Evolutionary conservation across 2,797 vertebrate species (phyloP).

Genomic region (Mallotus villosus): DNA sequence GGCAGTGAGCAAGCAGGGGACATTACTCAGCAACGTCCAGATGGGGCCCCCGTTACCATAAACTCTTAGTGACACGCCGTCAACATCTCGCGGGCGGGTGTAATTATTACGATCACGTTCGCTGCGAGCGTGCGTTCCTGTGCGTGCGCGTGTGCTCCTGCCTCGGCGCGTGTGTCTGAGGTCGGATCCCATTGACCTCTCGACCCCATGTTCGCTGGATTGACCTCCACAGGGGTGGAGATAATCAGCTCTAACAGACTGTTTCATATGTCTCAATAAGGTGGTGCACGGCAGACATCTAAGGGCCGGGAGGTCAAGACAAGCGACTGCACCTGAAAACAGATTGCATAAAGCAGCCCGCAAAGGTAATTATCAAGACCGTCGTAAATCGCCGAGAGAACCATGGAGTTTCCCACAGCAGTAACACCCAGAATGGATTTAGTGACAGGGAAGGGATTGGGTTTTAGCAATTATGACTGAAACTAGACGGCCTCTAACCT

Average conservation of each 20-base stretch:
- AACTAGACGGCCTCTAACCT: conserved; percentile 40
- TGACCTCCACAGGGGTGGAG: conserved; percentile 64
- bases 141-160: not conserved
- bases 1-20: conserved; percentile 38
- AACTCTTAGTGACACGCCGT: conserved; percentile 34
- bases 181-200: not conserved
- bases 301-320: conserved; percentile 61
- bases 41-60: conserved; percentile 43
- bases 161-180: conserved; percentile 4
- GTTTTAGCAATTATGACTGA: conserved; percentile 46
- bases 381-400: conserved; percentile 66
- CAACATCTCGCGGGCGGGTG: conserved; percentile 33
- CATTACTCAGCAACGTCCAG: conserved; percentile 28
- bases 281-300: conserved; percentile 58
- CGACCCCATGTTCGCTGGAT: conserved; percentile 46
- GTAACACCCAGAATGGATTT: conserved; percentile 44
- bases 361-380: conserved; percentile 71
- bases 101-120: conserved; percentile 9
- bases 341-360: conserved; percentile 66
- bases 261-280: conserved; percentile 69
- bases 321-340: conserved; percentile 63
- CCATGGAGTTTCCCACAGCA: conserved; percentile 53
- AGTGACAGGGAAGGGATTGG: conserved; percentile 50
- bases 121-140: not conserved
- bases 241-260: conserved; percentile 71